Evolutionary conservation across 2,888 invertebrate species (phyloP), one percentile per base, ranked within the genome.

Genomic region (Camponotus fellah): DNA sequence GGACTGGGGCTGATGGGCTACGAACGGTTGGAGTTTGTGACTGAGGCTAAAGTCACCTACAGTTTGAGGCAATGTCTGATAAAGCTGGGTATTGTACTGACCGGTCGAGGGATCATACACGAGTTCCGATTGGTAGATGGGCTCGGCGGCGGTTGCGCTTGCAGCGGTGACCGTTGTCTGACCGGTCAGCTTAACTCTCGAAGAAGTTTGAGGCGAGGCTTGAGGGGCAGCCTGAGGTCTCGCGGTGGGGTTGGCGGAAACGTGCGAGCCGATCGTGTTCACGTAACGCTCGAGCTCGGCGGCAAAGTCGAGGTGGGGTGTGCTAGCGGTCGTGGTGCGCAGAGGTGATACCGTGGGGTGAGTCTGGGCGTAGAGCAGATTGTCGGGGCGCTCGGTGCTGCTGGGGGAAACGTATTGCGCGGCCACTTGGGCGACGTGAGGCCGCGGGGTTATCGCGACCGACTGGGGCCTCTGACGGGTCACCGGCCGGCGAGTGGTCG

Each of bases 71-170:
- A 97, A 95, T 26, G 96, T 96, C 94, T 98, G 98, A 95, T 96
- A 97, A 62, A 97, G 95, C 90, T 97, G 97, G 43, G 97, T 97
- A 92, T 97, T 97, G 95, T 98, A 98, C 91, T 97, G 97, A 71
- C 97, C 97, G 89, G 97, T 97, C 49, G 96, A 94, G 32, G 97
- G 97, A 94, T 98, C 97, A 94, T 96, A 98, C 0, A 97, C 96
- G 46, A 98, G 95, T 92, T 97, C 97, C 34, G 97, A 97, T 72
- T 97, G 97, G 95, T 97, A 98, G 80, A 97, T 96, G 83, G 97
- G 97, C 89, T 96, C 95, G 49, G 96, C 95, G 75, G 85, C 85
- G 80, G 91, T 84, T 32, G 88, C 82, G 21, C 85, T 37, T 80
- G 91, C 84, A n/a, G 88, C 80, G 21, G 85, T 53, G 34, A 86